Evolutionary conservation across 2,888 invertebrate species (phyloP), one percentile per base, ranked within the genome.

Genomic region (Stenotaenia linearis): DNA sequence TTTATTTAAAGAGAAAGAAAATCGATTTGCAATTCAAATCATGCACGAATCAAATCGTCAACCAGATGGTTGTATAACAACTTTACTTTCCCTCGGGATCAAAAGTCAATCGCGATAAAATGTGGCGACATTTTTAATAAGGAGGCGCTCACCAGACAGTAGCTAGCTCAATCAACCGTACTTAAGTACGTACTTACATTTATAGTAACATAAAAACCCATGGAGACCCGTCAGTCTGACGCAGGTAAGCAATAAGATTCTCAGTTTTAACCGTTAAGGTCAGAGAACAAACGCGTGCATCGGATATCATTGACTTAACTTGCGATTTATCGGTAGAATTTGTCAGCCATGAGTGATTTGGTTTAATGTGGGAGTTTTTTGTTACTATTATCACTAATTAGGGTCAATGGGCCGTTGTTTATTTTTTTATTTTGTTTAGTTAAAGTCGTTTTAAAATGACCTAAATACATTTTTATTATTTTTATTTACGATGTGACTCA

Each of bases 21-120:
- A 69, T 69, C 4, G 6, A 69, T 69, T 28, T 28, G 69, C n/a
- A 69, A 69, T 25, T 25, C 25, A 69, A 28, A 28, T 69, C 10
- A 69, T 28, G 25, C 28, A 69, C 69, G 28, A 69, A 69, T 69
- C 69, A 28, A 69, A 28, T 28, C 1, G 25, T 28, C 25, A 69
- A 69, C 28, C 50, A 50, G 50, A 50, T 69, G 69, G 25, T 69
- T 69, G 69, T 69, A 69, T 69, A 69, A 69, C 69, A 69, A 69
- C 28, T 23, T 61, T 69, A 69, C 28, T 23, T 61, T 69, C 69
- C 25, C 28, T 28, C 28, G 28, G 25, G 69, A 69, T 69, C 69
- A 69, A 69, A 69, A 69, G 69, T 69, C 69, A 69, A 69, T 69
- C 25, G 12, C 6, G 69, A 69, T 69, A 69, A 69, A 69, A 15